Conservation (phyloP, 2,797 vertebrate genomes). For the Sebastes diploproa region DNA sequence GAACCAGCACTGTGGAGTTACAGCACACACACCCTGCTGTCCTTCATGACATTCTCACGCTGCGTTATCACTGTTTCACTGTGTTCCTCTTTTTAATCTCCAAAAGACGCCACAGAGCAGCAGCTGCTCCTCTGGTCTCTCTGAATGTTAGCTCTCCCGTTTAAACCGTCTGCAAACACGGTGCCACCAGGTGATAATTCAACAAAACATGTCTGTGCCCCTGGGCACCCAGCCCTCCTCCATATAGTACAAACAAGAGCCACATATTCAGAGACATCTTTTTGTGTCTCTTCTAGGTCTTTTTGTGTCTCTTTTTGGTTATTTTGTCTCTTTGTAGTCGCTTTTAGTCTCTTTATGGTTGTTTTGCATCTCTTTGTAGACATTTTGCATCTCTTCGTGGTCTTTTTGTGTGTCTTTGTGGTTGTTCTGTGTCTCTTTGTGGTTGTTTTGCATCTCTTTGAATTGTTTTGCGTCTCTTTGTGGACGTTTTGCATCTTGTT, state of each 20-base stretch:
- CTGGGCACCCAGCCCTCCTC: neutral
- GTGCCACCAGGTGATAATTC: neutral
- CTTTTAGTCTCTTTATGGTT: neutral
- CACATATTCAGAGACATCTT: neutral
- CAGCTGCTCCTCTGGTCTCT: neutral
- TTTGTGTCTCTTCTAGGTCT: neutral
- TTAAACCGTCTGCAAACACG: neutral
- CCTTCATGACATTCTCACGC: conserved; percentile 14
- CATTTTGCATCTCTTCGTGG: no score
- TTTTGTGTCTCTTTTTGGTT: neutral
- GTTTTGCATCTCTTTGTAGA: no score
- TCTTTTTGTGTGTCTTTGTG: rapidly evolving
- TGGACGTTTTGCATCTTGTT: neutral
- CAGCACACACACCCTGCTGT: neutral
- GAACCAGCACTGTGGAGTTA: neutral
- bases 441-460: no score
- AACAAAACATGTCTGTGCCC: neutral
- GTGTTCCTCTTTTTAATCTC: conserved; percentile 29
- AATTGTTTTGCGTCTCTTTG: no score
- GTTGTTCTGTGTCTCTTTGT: no score
- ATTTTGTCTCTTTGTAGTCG: neutral
- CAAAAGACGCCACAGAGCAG: conserved; percentile 1
- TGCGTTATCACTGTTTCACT: conserved; percentile 16
- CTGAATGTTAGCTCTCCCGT: neutral
- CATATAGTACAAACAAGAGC: neutral